These are phyloP conservation scores for Slavum lentiscoides DNA, from an alignment of 2,888 invertebrate species.

Conservation along the genomic window DNA sequence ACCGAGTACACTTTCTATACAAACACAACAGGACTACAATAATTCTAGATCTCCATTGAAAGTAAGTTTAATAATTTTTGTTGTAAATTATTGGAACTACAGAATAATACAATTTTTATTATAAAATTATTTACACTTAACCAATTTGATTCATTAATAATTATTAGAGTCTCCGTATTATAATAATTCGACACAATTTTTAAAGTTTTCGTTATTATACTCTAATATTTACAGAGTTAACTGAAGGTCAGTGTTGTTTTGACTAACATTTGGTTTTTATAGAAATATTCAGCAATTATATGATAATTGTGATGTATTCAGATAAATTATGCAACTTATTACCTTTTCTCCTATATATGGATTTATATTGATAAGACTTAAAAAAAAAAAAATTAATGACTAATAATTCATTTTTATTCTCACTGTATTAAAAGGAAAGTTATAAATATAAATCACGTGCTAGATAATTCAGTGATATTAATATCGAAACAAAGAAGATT, in stretches of 20 bases:
- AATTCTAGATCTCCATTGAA: conserved; percentile 64
- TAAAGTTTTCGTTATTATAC: not conserved
- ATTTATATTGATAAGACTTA: not conserved
- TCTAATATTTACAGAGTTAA: not conserved
- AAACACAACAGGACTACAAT: conserved; percentile 67
- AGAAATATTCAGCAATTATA: not conserved
- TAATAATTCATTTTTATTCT: not conserved
- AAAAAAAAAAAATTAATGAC: not conserved
- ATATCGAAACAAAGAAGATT: not conserved
- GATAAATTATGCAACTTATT: not conserved
- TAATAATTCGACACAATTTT: not conserved
- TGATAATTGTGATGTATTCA: not conserved
- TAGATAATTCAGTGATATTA: not conserved
- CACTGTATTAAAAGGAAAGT: not conserved
- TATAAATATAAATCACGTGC: not conserved
- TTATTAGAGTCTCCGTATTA: not conserved
- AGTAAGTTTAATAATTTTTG: conserved; percentile 52
- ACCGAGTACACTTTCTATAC: conserved; percentile 71
- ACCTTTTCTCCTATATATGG: not conserved
- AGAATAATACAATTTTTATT: not conserved
- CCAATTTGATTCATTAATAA: not conserved
- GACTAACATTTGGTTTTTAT: not conserved
- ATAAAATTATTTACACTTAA: not conserved
- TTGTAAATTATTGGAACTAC: not conserved
- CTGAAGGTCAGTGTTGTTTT: not conserved